Conservation (phyloP, 2,888 invertebrate species). For the Nomada hirtipes region DNA sequence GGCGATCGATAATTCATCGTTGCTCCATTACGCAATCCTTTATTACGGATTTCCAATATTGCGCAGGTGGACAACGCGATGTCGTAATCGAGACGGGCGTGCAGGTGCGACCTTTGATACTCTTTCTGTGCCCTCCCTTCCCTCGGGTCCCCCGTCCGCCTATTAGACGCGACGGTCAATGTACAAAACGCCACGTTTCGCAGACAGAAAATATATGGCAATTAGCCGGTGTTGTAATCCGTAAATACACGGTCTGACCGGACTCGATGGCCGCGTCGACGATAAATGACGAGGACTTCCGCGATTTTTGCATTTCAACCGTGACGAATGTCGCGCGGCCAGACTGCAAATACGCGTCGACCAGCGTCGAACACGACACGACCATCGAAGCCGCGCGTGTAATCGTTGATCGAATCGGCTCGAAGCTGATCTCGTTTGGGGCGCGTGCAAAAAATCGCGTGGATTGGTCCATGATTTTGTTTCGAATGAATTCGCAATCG, state of each 20-base stretch:
- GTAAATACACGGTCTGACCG: slow-evolving; percentile 34
- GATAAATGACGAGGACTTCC: slow-evolving; percentile 41
- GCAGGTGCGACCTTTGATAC: slow-evolving; percentile 61
- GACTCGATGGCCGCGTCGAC: slow-evolving; percentile 14
- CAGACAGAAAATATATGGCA: slow-evolving; percentile 55
- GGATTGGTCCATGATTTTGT: not conserved
- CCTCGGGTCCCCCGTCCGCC: not conserved
- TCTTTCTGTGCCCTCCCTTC: not conserved
- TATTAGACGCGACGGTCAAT: not conserved
- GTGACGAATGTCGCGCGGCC: slow-evolving; percentile 43
- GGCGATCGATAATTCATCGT: not conserved
- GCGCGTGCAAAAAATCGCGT: not conserved
- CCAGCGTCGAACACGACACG: not conserved
- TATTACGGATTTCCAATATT: slow-evolving; percentile 43
- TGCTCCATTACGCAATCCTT: slow-evolving; percentile 38
- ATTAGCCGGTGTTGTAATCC: slow-evolving; percentile 57
- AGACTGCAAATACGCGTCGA: slow-evolving; percentile 39
- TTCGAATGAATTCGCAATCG: too few species aligned
- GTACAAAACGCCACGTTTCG: slow-evolving; percentile 30
- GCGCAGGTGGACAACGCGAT: slow-evolving; percentile 45
- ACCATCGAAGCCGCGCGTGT: slow-evolving; percentile 6
- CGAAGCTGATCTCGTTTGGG: not conserved
- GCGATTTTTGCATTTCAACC: slow-evolving; percentile 47
- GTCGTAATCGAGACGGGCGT: slow-evolving; percentile 50
- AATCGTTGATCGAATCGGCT: not conserved